Evolutionary conservation across 2,888 invertebrate genomes (phyloP), one percentile per base, ranked within the genome.

Genomic region (Gymnocheta viridis): DNA sequence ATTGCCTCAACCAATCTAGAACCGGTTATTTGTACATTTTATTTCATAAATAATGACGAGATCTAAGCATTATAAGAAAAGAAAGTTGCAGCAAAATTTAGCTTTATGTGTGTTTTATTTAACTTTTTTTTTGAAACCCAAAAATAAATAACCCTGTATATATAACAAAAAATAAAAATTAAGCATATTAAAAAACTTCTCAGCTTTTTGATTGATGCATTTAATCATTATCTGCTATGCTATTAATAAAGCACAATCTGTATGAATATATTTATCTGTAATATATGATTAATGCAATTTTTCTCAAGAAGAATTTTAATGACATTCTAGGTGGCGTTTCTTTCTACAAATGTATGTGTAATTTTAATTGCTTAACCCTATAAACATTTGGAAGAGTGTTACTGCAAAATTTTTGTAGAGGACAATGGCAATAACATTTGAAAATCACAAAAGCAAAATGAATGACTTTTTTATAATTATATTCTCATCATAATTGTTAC

Each of bases 231-330:
- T 35, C 14, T 27, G 24, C 1, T 14, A 58, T 44, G 12, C 32
- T 17, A 2, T 51, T 14, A n/a, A n/a, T n/a, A 14, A 38, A 14
- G 41, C 41, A 17, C 12, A 19, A 17, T 62, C 27, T 56, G 54
- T 54, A 17, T 17, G 2, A 7, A 10, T 44, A 6, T 41, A 32
- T 14, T 62, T 62, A 49, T 73, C 35, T 12, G 17, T 58, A 56
- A 72, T 35, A 47, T 35, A 66, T 70, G 38, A 82, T 76, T 82
- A 82, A 70, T 56, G 35, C 64, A 35, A 56, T 72, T 70, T 77
- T 60, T 58, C 64, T 66, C 29, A 22, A 66, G 44, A 49, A 62
- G 35, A 82, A 66, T 77, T 47, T 60, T 82, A 82, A 82, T 77
- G 77, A 58, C 32, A 58, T 56, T 69, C 67, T 56, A 35, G 12